A percentile compares a stretch with the other conserved stretches of the same genome.
These are phyloP conservation scores for Drosophila macrospina DNA, from an alignment of 2,888 invertebrate species.

Conservation along the genomic window DNA sequence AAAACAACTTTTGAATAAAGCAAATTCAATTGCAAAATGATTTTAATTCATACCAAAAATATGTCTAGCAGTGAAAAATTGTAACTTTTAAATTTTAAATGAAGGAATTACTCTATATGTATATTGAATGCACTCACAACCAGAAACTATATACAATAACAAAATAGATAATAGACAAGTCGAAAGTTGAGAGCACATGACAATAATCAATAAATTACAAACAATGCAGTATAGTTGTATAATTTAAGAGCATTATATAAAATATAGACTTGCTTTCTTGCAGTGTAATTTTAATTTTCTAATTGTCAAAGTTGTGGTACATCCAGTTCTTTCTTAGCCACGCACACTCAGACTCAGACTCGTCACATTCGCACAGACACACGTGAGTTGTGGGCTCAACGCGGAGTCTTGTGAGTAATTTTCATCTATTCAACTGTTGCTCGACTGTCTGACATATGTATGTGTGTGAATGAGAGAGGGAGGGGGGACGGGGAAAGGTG, in stretches of 20 bases:
- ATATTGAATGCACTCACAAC: too few species aligned
- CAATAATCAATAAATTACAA: neutral
- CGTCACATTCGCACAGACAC: slow-evolving; percentile 23
- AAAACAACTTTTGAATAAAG: too few species aligned
- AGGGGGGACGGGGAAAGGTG: neutral
- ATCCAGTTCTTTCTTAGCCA: slow-evolving; percentile 24
- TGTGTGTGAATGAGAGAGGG: slow-evolving; percentile 6
- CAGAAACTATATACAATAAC: neutral
- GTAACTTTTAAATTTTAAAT: too few species aligned
- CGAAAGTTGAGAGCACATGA: too few species aligned
- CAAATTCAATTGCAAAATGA: too few species aligned
- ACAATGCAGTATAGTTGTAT: neutral
- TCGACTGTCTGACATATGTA: slow-evolving; percentile 34
- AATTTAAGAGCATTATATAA: neutral
- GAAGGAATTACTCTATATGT: too few species aligned
- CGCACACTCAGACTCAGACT: slow-evolving; percentile 5
- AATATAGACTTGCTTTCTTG: neutral
- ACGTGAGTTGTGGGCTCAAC: neutral
- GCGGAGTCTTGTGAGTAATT: slow-evolving; percentile 66
- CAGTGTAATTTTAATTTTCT: slow-evolving; percentile 73
- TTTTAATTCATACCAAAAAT: too few species aligned
- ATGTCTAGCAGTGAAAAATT: too few species aligned
- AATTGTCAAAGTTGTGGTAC: slow-evolving; percentile 66
- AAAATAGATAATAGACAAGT: neutral
- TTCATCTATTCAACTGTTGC: slow-evolving; percentile 77